These are phyloP conservation scores for Stomatorhinus walkeri DNA, from an alignment of 2,797 vertebrate genomes.

Conservation along the genomic window DNA sequence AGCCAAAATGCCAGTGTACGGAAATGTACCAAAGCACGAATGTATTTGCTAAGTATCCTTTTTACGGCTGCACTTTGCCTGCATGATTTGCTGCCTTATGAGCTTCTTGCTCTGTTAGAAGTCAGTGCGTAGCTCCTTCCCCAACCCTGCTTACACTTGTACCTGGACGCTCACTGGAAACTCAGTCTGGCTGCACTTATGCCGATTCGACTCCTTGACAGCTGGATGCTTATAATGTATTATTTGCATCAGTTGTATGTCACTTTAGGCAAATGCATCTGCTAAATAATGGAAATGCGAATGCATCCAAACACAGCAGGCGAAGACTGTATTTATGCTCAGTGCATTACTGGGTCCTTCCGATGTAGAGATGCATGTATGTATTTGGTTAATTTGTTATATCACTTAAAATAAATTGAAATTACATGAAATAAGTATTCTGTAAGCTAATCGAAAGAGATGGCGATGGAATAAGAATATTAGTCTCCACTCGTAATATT, in stretches of 20 bases:
- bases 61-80: neutral
- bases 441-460: neutral
- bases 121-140: neutral
- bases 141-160: neutral
- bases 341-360: neutral
- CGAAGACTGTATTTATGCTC: neutral
- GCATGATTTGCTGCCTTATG: neutral
- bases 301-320: neutral
- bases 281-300: neutral
- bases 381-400: neutral
- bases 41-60: neutral
- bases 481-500: neutral
- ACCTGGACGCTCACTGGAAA: neutral
- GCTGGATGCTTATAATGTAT: neutral
- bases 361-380: neutral
- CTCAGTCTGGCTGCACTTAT: neutral
- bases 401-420: neutral
- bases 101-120: neutral
- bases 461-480: neutral
- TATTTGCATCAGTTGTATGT: neutral
- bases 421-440: neutral
- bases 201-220: neutral
- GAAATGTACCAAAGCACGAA: neutral
- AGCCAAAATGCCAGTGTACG: neutral
- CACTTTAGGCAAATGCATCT: neutral